Conservation (phyloP, 30 jellyfish, hydroid and myxozoan genomes). For the Aurelia aurita region DNA sequence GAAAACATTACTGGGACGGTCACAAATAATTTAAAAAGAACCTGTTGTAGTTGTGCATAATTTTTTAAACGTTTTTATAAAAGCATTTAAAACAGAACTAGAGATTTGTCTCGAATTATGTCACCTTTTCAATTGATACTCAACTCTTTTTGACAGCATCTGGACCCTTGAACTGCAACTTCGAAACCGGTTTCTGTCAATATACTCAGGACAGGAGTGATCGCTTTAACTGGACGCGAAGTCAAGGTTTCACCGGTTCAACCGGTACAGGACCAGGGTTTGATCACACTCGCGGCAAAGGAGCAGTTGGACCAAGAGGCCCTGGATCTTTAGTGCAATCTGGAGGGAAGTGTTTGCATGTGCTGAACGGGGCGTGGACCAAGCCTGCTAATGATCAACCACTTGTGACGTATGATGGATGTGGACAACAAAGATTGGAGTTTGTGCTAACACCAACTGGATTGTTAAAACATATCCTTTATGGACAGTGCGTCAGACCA, state of each 20-base stretch:
- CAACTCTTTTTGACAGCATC: slow-evolving; percentile 60
- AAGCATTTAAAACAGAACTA: too few relatives aligned
- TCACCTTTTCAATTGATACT: background rate
- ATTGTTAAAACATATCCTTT: slow-evolving; percentile 61
- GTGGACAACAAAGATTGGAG: slow-evolving; percentile 93
- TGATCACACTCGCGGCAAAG: slow-evolving; percentile 95
- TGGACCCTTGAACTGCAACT: slow-evolving; percentile 85
- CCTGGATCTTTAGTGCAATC: slow-evolving; percentile 93
- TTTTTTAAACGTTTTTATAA: too few relatives aligned
- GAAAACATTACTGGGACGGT: too few relatives aligned
- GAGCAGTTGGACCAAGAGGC: slow-evolving; percentile 91
- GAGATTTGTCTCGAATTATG: background rate
- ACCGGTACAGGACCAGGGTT: slow-evolving; percentile 89
- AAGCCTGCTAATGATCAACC: slow-evolving; percentile 89
- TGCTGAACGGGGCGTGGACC: slow-evolving; percentile 85
- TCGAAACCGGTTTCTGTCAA: slow-evolving; percentile 82
- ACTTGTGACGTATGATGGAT: slow-evolving; percentile 86
- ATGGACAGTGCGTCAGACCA: slow-evolving; percentile 83
- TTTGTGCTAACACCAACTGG: slow-evolving; percentile 74
- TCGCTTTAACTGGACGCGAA: slow-evolving; percentile 93
- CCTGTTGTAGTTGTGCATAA: too few relatives aligned
- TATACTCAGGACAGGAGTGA: slow-evolving; percentile 65
- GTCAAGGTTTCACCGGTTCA: slow-evolving; percentile 90
- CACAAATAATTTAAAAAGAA: too few relatives aligned
- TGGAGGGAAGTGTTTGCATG: slow-evolving; percentile 90